Conservation (phyloP, 2,797 vertebrate genomes). For the Tadarida brasiliensis region DNA sequence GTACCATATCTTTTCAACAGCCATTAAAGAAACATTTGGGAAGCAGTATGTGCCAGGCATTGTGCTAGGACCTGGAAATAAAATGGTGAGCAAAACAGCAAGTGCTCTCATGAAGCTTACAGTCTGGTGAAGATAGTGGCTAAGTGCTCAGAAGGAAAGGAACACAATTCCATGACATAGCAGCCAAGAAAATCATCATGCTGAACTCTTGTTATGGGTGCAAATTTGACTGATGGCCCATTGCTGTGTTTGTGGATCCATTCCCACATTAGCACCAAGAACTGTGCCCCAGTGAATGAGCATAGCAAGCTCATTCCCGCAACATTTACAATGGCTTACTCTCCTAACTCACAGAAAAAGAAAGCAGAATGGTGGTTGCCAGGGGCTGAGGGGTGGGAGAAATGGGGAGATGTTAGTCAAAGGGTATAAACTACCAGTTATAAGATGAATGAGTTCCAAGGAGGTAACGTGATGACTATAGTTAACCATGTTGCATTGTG, state of each 20-base stretch:
- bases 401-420: not conserved
- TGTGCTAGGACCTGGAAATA: not conserved
- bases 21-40: conserved; percentile 13
- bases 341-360: not conserved
- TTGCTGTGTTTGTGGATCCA: not conserved
- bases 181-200: not conserved
- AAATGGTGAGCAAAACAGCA: not conserved
- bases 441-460: not conserved
- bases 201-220: not conserved
- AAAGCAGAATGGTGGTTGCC: not conserved
- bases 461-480: not conserved
- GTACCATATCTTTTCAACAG: conserved; percentile 9
- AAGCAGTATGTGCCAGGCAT: not conserved
- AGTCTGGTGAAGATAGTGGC: not conserved
- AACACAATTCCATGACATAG: not conserved
- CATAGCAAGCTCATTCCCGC: not conserved
- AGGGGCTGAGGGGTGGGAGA: not conserved
- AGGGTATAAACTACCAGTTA: not conserved
- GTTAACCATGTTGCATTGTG: not conserved
- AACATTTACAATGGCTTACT: not conserved
- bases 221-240: not conserved
- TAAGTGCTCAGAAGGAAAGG: not conserved
- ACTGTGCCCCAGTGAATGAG: not conserved
- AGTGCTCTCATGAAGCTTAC: not conserved
- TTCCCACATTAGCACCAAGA: not conserved